Evolutionary conservation across 2,888 invertebrate species (phyloP), one percentile per base, ranked within the genome.

Genomic region (Campopleginae sp.): DNA sequence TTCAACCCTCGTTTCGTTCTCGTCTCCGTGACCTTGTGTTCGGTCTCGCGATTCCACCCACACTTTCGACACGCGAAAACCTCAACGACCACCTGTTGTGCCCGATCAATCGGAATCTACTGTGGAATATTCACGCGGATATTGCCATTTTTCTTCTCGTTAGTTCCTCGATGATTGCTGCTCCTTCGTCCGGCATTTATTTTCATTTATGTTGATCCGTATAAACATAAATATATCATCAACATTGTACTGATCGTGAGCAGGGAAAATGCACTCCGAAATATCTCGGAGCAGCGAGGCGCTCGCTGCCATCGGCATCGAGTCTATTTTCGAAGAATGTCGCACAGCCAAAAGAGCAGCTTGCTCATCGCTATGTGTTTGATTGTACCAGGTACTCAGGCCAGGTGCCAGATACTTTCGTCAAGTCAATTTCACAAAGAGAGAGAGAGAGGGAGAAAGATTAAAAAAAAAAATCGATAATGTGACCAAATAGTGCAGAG

Each of bases 281-380:
- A 27, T 31, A 44, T 38, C 31, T 33, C 54, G 10, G 54, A 44
- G 46, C 14, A 70, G 44, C 70, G 27, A 44, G 14, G 46, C 10
- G 54, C n/a, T 71, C 48, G 31, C 48, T 75, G 54, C 38, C 65
- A 44, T 88, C 88, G 89, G 89, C 90, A 90, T 89, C 89, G 80
- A 51, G 88, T 91, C 91, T 92, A 92, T 92, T 93, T 91, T 92
- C 88, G 90, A 90, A 90, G 89, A 91, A 91, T 90, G 91, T 91
- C 89, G 88, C 87, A 88, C 82, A 82, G 91, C 91, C 91, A 91
- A 91, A 90, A 90, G 89, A 88, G 86, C 88, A 87, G 78, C 79
- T 85, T 80, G 85, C 82, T 82, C 66, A 31, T 80, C 80, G 80
- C 42, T 72, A 54, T 58, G 65, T 80, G 63, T 74, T 68, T 33